A percentile compares a stretch with the other conserved stretches of the same genome.
Conservation (phyloP, 1,140 invertebrate genomes). For the Drosophila yakuba region DNA sequence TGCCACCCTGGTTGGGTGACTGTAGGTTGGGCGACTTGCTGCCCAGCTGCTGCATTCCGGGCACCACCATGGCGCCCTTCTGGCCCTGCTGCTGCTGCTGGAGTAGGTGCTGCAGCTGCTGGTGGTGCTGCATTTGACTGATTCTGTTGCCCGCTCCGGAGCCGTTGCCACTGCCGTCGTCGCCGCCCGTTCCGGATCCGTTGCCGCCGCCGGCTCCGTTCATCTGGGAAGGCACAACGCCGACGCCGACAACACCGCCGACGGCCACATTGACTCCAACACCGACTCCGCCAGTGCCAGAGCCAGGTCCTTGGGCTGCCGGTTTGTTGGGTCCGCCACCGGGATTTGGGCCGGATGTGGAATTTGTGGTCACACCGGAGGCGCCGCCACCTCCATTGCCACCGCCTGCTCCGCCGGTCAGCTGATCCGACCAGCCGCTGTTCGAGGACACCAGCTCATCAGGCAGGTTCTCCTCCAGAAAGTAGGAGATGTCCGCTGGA, state of each 20-base stretch:
- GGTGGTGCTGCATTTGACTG: constrained; percentile 85
- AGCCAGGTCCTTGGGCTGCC: constrained; percentile 88
- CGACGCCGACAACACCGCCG: constrained; percentile 70
- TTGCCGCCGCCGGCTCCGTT: constrained; percentile 88
- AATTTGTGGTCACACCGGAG: constrained; percentile 85
- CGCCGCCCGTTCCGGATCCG: constrained; percentile 85
- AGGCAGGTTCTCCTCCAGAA: constrained; percentile 95
- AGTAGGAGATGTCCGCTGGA: constrained; percentile 87
- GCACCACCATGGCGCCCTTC: constrained; percentile 88
- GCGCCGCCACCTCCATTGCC: constrained; percentile 88
- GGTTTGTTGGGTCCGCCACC: constrained; percentile 86
- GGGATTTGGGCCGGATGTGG: constrained; percentile 83
- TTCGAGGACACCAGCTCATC: constrained; percentile 93
- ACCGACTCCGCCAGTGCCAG: constrained; percentile 85
- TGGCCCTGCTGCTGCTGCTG: constrained; percentile 87
- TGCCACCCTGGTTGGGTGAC: constrained; percentile 90
- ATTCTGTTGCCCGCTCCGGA: constrained; percentile 51
- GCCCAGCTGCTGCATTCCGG: constrained; percentile 89
- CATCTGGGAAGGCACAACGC: constrained; percentile 86
- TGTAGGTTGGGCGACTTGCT: constrained; percentile 93
- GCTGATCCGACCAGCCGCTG: constrained; percentile 88
- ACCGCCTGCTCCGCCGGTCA: constrained; percentile 87
- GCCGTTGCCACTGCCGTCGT: constrained; percentile 85
- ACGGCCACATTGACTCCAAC: constrained; percentile 85
- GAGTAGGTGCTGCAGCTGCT: constrained; percentile 81